A percentile compares a stretch with the other conserved stretches of the same genome.
Evolutionary conservation across 2,797 vertebrate species (phyloP).

Genomic region (Centroberyx gerrardi): DNA sequence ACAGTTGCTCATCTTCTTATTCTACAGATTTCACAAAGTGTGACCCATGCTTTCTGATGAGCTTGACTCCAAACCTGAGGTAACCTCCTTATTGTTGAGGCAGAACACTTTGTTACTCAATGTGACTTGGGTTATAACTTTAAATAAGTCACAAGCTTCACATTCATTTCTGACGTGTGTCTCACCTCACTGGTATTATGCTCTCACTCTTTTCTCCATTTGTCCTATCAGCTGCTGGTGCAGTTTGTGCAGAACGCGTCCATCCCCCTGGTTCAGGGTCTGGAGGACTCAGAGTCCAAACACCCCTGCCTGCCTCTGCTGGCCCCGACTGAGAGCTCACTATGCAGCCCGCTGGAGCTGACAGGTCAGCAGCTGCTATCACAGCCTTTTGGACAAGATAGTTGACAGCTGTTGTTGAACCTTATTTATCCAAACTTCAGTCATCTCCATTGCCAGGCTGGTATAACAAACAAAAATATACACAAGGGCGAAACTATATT

Average conservation of each 20-base stretch:
- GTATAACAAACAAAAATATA: background rate
- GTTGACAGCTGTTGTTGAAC: background rate
- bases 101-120: background rate
- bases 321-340: slow-evolving; percentile 89
- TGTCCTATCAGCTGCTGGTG: slow-evolving; percentile 92
- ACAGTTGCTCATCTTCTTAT: background rate
- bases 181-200: background rate
- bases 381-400: background rate
- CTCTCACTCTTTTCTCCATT: slow-evolving; percentile 27
- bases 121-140: background rate
- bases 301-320: slow-evolving; percentile 93
- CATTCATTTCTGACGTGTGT: background rate
- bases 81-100: slow-evolving; percentile 54
- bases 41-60: slow-evolving; percentile 99
- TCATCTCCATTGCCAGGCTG: background rate
- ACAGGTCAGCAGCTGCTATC: slow-evolving; percentile 86
- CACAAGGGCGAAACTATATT: too few relatives aligned
- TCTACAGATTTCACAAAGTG: slow-evolving; percentile 86
- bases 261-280: slow-evolving; percentile 94
- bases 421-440: too few relatives aligned
- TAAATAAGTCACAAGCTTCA: too few relatives aligned
- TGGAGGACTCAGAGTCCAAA: slow-evolving; percentile 93
- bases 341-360: slow-evolving; percentile 93
- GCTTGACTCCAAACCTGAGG: slow-evolving; percentile 99
- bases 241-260: slow-evolving; percentile 99